phyloP scores from a whole-genome alignment of 2,113 vertebrate genomes.

The Rhea americana region DNA sequence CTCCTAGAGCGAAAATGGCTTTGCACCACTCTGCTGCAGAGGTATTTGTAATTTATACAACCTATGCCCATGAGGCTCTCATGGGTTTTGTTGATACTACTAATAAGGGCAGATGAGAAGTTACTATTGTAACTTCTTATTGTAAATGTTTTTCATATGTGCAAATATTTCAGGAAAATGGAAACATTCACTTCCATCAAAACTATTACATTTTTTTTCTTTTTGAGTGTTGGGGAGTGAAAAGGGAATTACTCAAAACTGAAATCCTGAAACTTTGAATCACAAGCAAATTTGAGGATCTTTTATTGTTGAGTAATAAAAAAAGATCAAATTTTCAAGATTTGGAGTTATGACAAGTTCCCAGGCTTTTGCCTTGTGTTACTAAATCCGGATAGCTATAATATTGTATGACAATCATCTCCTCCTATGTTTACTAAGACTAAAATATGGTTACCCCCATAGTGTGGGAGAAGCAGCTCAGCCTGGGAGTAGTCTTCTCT shows the following conservation, averaged over 20 bases:
- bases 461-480: not conserved
- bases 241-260: not conserved
- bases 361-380: not conserved
- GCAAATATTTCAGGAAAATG: not conserved
- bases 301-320: not conserved
- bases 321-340: not conserved
- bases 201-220: not conserved
- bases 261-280: not conserved
- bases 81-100: not conserved
- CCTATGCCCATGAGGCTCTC: not conserved
- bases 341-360: not conserved
- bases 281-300: not conserved
- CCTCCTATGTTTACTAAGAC: not conserved
- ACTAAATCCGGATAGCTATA: not conserved
- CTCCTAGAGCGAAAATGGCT: slow-evolving; percentile 8
- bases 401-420: not conserved
- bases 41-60: not conserved
- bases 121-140: not conserved
- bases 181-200: not conserved
- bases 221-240: not conserved
- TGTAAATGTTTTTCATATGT: not conserved
- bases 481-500: not conserved
- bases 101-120: not conserved
- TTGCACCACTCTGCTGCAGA: not conserved
- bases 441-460: not conserved